Evolutionary conservation across 2,888 invertebrate genomes (phyloP).

Genomic region (Sarcophaga subvicina): DNA sequence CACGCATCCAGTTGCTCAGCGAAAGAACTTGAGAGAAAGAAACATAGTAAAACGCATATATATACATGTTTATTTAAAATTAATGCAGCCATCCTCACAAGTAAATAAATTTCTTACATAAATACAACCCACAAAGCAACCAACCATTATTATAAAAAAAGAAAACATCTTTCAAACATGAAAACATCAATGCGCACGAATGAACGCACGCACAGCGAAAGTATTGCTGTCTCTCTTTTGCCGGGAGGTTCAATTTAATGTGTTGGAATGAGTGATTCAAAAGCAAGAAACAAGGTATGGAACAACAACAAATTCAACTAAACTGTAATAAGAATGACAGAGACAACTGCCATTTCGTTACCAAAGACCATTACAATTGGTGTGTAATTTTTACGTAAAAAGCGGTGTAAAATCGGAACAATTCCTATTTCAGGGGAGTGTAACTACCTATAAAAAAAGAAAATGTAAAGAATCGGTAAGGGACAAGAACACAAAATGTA

Average conservation of each 20-base stretch:
- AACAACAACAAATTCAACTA: neutral
- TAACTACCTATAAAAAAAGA: too few relatives aligned
- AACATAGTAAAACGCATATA: neutral
- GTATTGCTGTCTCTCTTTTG: conserved; percentile 20
- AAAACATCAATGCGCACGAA: conserved; percentile 32
- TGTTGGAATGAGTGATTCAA: neutral
- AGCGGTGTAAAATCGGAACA: too few relatives aligned
- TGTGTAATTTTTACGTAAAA: conserved; percentile 3
- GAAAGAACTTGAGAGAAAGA: conserved; percentile 14
- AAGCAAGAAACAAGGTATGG: neutral
- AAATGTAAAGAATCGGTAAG: neutral
- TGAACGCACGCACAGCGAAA: conserved; percentile 21
- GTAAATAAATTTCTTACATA: conserved; percentile 28
- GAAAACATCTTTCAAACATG: neutral
- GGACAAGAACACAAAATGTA: neutral
- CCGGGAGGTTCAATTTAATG: neutral
- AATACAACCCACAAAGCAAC: conserved; percentile 46
- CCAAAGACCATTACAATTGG: conserved; percentile 31
- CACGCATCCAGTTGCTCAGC: neutral
- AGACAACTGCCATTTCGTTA: conserved; percentile 10
- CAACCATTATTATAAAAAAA: conserved; percentile 20
- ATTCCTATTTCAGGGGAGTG: too few relatives aligned
- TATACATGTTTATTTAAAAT: neutral
- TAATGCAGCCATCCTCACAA: conserved; percentile 11
- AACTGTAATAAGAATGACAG: conserved; percentile 9